Percentiles rank a stretch among this genome's conserved stretches.
These are phyloP conservation scores for Patiria pectinifera DNA, from an alignment of 53 echinoderm and acorn worm species.

Conservation along the genomic window DNA sequence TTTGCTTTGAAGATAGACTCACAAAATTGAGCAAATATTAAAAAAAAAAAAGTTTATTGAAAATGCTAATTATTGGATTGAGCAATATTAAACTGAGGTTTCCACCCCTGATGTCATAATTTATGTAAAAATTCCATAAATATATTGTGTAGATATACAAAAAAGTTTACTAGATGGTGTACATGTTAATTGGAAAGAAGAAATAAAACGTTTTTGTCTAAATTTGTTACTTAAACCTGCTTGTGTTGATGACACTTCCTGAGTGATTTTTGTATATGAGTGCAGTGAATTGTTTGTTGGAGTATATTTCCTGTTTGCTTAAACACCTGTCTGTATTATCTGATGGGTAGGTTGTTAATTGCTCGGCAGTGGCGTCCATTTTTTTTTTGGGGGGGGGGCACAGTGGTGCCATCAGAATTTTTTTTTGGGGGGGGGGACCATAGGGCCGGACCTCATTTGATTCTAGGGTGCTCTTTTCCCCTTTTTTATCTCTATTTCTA, in stretches of 20 bases:
- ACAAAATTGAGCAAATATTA: not conserved
- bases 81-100: not conserved
- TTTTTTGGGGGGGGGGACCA: no score
- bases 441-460: no score
- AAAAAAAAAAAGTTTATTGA: not conserved
- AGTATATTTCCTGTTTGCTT: not conserved
- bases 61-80: not conserved
- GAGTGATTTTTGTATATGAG: no score
- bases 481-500: no score
- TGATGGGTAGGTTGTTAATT: no score
- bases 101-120: not conserved
- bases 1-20: no score
- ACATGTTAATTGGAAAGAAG: not conserved
- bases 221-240: not conserved
- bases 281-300: not conserved
- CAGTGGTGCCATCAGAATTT: no score
- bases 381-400: no score
- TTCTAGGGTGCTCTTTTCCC: no score
- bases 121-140: not conserved
- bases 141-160: not conserved
- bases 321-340: no score
- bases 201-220: not conserved
- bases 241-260: not conserved
- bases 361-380: no score
- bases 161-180: not conserved